Evolutionary conservation across 2,888 invertebrate genomes (phyloP), one percentile per base, ranked within the genome.

Genomic region (Amblyjoppa proteus): DNA sequence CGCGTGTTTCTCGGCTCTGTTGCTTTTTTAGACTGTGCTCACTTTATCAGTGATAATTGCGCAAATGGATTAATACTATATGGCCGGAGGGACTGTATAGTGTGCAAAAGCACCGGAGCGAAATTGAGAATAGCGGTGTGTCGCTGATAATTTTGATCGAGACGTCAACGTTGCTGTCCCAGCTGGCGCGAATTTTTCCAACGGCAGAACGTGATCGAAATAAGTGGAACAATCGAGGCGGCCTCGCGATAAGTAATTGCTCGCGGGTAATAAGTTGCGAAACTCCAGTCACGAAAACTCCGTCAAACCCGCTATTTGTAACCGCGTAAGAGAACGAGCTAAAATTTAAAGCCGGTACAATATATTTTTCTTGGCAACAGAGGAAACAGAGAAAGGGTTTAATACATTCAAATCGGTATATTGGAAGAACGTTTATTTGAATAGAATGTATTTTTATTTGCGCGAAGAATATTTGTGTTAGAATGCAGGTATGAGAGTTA

Each of bases 11-110:
- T 78, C 69, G 56, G 51, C 56, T 16, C 49, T 25, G 56, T 7
- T 41, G 56, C 53, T 66, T 77, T 66, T 34, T 28, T 58, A 58
- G 38, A 38, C 45, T 25, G 20, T 11, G n/a, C n/a, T 16, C 38
- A 28, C 51, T 83, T 64, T 73, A 70, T 51, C 31, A 64, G 77
- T 38, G 77, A 73, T 68, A 66, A 73, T 83, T 68, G 45, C 45
- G 56, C 34, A 73, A 83, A 79, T 75, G 51, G 74, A 83, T 79
- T 58, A 58, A 58, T 58, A 58, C 58, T 58, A 28, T 58, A 58
- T 25, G 25, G 11, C 9, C 58, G 58, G 28, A 58, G 4, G 4
- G 45, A 16, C 58, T 0, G 0, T 13, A 58, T 25, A 25, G 11
- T 11, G 4, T 58, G 28, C 25, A 1, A 28, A 28, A 58, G 28